phyloP scores from a whole-genome alignment of 1,140 invertebrate species.

The Calephelis nemesis region DNA sequence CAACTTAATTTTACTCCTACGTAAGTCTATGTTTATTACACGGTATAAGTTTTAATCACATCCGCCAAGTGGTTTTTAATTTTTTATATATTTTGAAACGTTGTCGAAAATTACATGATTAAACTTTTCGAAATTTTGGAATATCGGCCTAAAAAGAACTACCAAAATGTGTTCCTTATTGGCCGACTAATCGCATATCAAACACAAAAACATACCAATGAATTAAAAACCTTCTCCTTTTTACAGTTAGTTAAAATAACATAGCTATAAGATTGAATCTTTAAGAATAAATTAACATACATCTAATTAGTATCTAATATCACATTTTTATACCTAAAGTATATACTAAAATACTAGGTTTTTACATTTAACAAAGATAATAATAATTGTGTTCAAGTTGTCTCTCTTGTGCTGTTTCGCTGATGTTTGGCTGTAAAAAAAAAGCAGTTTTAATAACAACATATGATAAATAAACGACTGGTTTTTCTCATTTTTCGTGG shows the following conservation, averaged over 20 bases:
- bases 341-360: slow-evolving; percentile 29
- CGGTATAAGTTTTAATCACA: no score
- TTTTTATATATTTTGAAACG: no score
- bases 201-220: no score
- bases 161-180: no score
- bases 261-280: slow-evolving; percentile 1
- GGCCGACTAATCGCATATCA: no score
- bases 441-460: slow-evolving; percentile 25
- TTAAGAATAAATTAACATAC: slow-evolving; percentile 57
- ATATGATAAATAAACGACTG: slow-evolving; percentile 90
- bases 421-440: slow-evolving; percentile 75
- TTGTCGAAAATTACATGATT: no score
- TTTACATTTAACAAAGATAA: slow-evolving; percentile 24
- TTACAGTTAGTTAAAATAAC: neutral
- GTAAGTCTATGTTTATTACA: no score
- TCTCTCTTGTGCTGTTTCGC: slow-evolving; percentile 64
- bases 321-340: slow-evolving; percentile 57
- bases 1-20: no score
- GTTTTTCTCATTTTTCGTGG: slow-evolving; percentile 81
- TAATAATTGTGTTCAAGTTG: slow-evolving; percentile 47
- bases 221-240: no score
- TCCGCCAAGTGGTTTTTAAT: no score
- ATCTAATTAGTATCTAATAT: slow-evolving; percentile 65
- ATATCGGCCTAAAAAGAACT: no score
- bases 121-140: no score